Evolutionary conservation across 2,888 invertebrate species (phyloP).

Genomic region (Alloplasta piceator): DNA sequence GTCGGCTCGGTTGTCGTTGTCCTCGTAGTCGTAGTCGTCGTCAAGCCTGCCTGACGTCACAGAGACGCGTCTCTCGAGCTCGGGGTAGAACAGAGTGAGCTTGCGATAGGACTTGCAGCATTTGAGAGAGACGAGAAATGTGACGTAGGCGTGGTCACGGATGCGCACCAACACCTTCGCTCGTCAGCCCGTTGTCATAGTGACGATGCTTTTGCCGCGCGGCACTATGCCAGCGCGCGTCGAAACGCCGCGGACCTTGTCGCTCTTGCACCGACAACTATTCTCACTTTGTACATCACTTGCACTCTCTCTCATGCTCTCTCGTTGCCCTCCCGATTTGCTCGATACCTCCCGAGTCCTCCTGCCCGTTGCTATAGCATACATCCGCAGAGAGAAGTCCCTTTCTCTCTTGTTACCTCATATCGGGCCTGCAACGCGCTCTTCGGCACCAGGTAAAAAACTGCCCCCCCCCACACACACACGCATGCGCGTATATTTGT

Average conservation of each 20-base stretch:
- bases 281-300: conserved; percentile 24
- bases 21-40: conserved; percentile 38
- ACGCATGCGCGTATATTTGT: background rate
- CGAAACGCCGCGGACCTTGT: conserved; percentile 57
- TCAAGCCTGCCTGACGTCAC: conserved; percentile 77
- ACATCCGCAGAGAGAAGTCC: background rate
- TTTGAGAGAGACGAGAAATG: conserved; percentile 62
- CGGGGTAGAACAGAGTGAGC: no score
- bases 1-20: conserved; percentile 64
- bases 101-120: no score
- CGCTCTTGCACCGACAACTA: conserved; percentile 44
- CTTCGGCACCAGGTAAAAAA: conserved; percentile 47
- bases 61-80: conserved; percentile 39
- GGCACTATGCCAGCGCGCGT: conserved; percentile 78
- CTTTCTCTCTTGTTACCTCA: conserved; percentile 24
- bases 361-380: conserved; percentile 28
- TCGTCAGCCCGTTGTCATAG: conserved; percentile 81
- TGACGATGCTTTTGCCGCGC: conserved; percentile 75
- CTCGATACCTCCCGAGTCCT: conserved; percentile 17
- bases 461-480: conserved; percentile 38
- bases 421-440: conserved; percentile 32
- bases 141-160: conserved; percentile 83
- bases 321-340: background rate
- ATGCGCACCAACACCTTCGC: conserved; percentile 83
- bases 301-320: conserved; percentile 24